These are phyloP conservation scores for Phrynocephalus versicolor DNA, from an alignment of 2,113 vertebrate species.

Conservation along the genomic window DNA sequence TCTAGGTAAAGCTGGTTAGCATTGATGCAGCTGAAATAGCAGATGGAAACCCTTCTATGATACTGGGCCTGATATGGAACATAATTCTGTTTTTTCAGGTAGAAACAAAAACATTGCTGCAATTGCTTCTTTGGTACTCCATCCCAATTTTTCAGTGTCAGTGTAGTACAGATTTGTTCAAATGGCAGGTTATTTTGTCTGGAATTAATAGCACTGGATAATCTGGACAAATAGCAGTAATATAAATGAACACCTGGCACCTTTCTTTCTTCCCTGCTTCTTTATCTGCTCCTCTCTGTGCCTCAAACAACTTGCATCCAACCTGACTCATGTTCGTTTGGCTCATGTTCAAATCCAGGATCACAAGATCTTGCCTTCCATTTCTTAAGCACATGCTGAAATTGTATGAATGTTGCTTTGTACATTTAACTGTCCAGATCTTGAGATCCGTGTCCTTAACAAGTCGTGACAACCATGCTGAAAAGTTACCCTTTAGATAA, in stretches of 20 bases:
- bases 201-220: slow-evolving; percentile 43
- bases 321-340: background rate
- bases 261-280: slow-evolving; percentile 35
- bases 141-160: slow-evolving; percentile 32
- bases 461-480: background rate
- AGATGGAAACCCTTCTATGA: slow-evolving; percentile 92
- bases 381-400: background rate
- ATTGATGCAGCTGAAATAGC: slow-evolving; percentile 93
- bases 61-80: slow-evolving; percentile 97
- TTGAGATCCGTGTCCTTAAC: background rate
- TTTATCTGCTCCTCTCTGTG: background rate
- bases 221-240: background rate
- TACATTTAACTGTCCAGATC: background rate
- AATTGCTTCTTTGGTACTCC: slow-evolving; percentile 31
- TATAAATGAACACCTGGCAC: background rate
- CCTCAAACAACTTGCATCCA: slow-evolving; percentile 8
- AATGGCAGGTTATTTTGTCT: background rate
- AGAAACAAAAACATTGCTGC: slow-evolving; percentile 48
- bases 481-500: background rate
- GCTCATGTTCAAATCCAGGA: background rate
- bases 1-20: slow-evolving; percentile 93
- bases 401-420: slow-evolving; percentile 1
- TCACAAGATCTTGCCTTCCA: background rate
- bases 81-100: slow-evolving; percentile 99
- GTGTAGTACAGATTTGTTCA: background rate